phyloP scores from a whole-genome alignment of 2,888 invertebrate species.

The Drosophila paramelanica region DNA sequence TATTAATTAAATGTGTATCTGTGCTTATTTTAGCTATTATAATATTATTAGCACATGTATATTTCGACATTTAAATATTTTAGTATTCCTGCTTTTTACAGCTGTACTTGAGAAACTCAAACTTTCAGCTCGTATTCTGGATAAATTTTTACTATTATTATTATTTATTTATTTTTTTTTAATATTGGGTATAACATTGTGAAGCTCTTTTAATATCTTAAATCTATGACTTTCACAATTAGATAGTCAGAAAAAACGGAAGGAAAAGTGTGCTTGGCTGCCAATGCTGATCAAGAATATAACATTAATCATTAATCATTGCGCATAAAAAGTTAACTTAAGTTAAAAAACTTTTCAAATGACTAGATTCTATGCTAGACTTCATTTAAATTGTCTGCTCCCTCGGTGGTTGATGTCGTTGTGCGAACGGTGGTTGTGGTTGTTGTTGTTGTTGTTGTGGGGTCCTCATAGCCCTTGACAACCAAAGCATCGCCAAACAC shows the following conservation, averaged over 20 bases:
- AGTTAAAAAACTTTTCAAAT: not conserved
- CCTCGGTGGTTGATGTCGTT: constrained; percentile 46
- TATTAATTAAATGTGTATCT: no score
- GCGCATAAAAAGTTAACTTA: not conserved
- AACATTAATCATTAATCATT: no score
- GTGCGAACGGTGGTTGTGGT: constrained; percentile 72
- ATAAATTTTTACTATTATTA: no score
- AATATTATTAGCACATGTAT: no score
- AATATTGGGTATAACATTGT: no score
- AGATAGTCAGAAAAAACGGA: not conserved
- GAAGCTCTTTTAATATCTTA: not conserved
- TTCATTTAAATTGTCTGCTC: constrained; percentile 48
- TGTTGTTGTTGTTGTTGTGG: constrained; percentile 75
- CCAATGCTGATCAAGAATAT: not conserved
- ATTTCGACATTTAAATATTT: no score
- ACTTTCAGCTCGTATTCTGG: no score
- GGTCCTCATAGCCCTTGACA: constrained; percentile 88
- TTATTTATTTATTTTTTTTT: no score
- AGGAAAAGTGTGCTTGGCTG: not conserved
- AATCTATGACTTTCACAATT: not conserved
- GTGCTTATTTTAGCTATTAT: no score
- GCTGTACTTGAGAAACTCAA: no score
- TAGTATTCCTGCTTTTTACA: no score
- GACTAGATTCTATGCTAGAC: constrained; percentile 28
- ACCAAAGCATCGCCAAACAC: constrained; percentile 90